These are phyloP conservation scores for Ophioderma brevispina DNA, from an alignment of 35 echinoderm and acorn worm species.

Conservation along the genomic window DNA sequence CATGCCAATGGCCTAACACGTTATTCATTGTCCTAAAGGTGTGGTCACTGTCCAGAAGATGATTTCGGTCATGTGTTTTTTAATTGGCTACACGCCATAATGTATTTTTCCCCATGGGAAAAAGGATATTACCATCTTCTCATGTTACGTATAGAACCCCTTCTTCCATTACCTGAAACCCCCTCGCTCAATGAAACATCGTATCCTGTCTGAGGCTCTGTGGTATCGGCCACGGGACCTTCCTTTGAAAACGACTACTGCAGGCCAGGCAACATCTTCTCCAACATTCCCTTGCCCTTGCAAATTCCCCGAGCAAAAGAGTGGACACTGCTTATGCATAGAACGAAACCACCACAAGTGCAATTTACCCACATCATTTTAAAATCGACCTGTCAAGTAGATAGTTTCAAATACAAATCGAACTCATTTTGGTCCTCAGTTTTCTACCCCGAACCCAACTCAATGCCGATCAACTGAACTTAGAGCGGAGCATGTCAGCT, in stretches of 20 bases:
- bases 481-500: background rate
- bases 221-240: slow-evolving; percentile 81
- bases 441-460: too few relatives aligned
- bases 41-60: too few relatives aligned
- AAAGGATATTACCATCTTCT: too few relatives aligned
- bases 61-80: too few relatives aligned
- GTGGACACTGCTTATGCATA: background rate
- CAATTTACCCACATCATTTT: background rate
- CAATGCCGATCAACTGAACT: too few relatives aligned
- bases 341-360: background rate
- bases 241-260: slow-evolving; percentile 16
- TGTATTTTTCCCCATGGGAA: too few relatives aligned
- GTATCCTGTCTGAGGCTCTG: slow-evolving; percentile 30
- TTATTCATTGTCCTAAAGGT: too few relatives aligned
- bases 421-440: too few relatives aligned
- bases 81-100: too few relatives aligned
- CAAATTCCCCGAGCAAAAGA: background rate
- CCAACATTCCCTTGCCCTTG: background rate
- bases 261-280: background rate
- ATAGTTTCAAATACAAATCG: background rate
- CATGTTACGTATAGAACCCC: too few relatives aligned
- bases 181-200: slow-evolving; percentile 7
- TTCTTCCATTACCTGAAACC: background rate
- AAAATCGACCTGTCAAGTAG: too few relatives aligned
- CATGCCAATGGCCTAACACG: too few relatives aligned